phyloP scores from a whole-genome alignment of 2,113 vertebrate genomes.

The Picathartes gymnocephalus region DNA sequence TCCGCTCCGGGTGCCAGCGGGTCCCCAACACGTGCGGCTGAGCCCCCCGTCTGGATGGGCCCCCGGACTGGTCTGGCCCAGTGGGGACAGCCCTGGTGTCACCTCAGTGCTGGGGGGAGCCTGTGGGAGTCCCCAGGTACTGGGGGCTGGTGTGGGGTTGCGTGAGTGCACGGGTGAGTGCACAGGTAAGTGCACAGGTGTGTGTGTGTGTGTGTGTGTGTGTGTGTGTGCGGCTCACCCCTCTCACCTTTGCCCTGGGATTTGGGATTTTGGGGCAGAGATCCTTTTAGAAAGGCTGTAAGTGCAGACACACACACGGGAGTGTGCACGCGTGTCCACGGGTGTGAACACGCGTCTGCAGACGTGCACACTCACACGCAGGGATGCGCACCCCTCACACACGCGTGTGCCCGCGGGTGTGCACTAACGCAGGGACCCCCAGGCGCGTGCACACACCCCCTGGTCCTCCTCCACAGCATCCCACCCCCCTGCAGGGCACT shows the following conservation, averaged over 20 bases:
- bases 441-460: too few species aligned
- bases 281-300: background rate
- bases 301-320: fast-evolving
- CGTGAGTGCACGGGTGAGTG: too few species aligned
- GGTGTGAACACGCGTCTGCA: fast-evolving
- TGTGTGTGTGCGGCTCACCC: background rate
- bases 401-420: fast-evolving
- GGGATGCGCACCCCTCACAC: background rate
- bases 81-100: fast-evolving
- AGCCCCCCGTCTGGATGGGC: background rate
- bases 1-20: fast-evolving
- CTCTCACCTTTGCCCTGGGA: background rate
- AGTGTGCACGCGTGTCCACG: fast-evolving
- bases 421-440: background rate
- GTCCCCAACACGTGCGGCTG: fast-evolving
- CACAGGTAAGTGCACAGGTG: too few species aligned
- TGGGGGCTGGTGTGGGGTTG: fast-evolving
- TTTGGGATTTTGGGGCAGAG: background rate
- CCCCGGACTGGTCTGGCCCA: fast-evolving
- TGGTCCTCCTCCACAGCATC: fast-evolving
- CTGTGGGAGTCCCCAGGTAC: fast-evolving
- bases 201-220: fast-evolving
- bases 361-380: background rate
- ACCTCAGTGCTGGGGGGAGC: background rate
- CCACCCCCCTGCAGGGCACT: background rate